Evolutionary conservation across 2,113 vertebrate species (phyloP), one percentile per base, ranked within the genome.

Genomic region (Alectura lathami): DNA sequence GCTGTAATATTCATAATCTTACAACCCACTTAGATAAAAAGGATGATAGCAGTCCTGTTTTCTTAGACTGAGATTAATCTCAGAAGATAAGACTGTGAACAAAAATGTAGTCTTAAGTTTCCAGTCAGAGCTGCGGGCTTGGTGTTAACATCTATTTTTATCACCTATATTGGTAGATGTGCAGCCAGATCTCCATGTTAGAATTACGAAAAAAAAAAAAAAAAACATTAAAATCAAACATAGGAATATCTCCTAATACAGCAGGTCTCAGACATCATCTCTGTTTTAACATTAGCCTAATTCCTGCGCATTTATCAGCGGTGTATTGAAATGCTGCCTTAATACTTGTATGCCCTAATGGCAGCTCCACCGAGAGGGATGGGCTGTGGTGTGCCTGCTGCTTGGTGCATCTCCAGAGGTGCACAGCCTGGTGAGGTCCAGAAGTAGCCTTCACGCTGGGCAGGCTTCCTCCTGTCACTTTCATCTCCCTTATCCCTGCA

Each of bases 31-130:
- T 42, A 42, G 53, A 8, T 87, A 59, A 86, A 95, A 95, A 77
- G 38, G 21, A 67, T 21, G 5, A 80, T 79, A 84, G 18, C 54
- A 77, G 30, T 76, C 34, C 7, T 73, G 50, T 89, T 89, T 79
- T 53, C 72, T 91, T 80, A 87, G 85, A 38, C 22, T 34, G 54
- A 90, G 78, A 83, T 80, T 86, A 74, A 70, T 74, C 50, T 80
- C 68, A 86, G 75, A 93, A 95, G 73, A 90, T 11, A 53, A 43
- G 73, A 83, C 80, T 67, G 79, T 88, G 83, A 91, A 88, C 32
- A 80, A 17, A 93, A 87, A 51, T 63, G 60, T 36, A 72, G 86
- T 77, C 88, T 86, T 83, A 63, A 64, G 36, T 77, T 86, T 92
- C 64, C 59, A 77, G 80, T 88, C n/a, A 90, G 86, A 94, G 50